Base-by-base conservation (phyloP, 2,797 vertebrate species). In the Eupleurogrammus muticus region DNA sequence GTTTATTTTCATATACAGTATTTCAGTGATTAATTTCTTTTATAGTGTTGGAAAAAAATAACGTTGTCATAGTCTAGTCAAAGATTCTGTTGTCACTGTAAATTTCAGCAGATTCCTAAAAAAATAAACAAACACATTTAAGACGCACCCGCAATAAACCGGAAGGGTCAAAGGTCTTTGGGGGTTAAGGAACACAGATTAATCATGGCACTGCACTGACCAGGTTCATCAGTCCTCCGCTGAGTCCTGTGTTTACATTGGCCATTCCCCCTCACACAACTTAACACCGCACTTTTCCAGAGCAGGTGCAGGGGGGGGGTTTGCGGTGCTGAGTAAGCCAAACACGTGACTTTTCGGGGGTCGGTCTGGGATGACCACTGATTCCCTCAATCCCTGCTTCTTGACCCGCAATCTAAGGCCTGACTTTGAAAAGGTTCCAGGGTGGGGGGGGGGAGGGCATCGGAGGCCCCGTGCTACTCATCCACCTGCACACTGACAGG, bases 401-500 rank as follows among this genome's bases (percentile, higher is more conserved):
- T 77, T 89, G 85, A 84, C 82, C 84, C 75, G 67, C 55, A 83
- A 80, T 73, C 80, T 72, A 84, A 85, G 70, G 75, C 54, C 74
- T 71, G 74, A 68, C 64, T 82, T 79, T 73, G 50, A 74, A 20
- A n/a, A 68, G 69, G 63, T 62, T 44, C 42, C 28, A 2, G 58
- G 42, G 68, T 34, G 51, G 51, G 40, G 28, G 51, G 40, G 28
- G 35, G 64, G 24, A 12, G 59, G 62, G 78, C 24, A 55, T 44
- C 59, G 52, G 46, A 64, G 79, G 75, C 77, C 85, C 82, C 83
- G 83, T 89, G 86, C 77, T 85, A 75, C 75, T 82, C 86, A 78
- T 91, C 89, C 92, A 92, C 91, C 91, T 92, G 89, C 90, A 85
- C 40, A 58, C 68, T 90, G 89, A 90, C 86, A 82, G 79, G 81